A percentile compares a stretch with the other conserved stretches of the same genome.
phyloP scores from a whole-genome alignment of 2,797 vertebrate genomes.

The Gambelia wislizenii region DNA sequence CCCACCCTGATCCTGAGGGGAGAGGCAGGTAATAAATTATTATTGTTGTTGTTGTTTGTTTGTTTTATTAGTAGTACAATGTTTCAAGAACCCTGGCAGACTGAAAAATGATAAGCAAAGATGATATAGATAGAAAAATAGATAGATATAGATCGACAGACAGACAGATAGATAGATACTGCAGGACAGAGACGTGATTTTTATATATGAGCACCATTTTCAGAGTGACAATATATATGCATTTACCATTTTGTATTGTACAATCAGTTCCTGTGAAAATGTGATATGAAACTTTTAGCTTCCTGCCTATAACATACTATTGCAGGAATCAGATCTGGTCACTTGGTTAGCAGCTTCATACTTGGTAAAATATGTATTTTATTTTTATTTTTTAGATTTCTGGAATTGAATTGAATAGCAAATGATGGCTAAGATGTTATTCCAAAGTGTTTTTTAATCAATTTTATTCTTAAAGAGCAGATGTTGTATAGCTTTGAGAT shows the following conservation, averaged over 20 bases:
- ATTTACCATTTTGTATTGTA: not conserved
- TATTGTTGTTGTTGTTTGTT: too few relatives aligned
- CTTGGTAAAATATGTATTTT: not conserved
- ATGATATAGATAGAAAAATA: too few relatives aligned
- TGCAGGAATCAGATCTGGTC: not conserved
- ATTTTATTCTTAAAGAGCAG: not conserved
- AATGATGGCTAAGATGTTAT: not conserved
- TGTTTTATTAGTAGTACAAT: too few relatives aligned
- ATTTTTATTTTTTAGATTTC: not conserved
- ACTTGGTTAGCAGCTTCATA: not conserved
- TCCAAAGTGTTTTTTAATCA: not conserved
- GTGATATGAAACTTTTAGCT: not conserved
- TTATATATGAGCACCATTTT: not conserved
- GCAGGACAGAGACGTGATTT: not conserved
- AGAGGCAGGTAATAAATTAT: too few relatives aligned
- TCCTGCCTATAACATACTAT: not conserved
- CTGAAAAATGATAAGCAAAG: not conserved
- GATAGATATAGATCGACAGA: too few relatives aligned
- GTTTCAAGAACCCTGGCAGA: too few relatives aligned
- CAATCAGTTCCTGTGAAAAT: not conserved
- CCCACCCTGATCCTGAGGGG: too few relatives aligned
- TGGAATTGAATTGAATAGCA: not conserved
- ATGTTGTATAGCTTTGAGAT: not conserved
- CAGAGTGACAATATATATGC: not conserved
- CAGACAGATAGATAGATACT: not conserved